Conservation (phyloP, 2,113 vertebrate genomes). For the Catharus fuscescens region DNA sequence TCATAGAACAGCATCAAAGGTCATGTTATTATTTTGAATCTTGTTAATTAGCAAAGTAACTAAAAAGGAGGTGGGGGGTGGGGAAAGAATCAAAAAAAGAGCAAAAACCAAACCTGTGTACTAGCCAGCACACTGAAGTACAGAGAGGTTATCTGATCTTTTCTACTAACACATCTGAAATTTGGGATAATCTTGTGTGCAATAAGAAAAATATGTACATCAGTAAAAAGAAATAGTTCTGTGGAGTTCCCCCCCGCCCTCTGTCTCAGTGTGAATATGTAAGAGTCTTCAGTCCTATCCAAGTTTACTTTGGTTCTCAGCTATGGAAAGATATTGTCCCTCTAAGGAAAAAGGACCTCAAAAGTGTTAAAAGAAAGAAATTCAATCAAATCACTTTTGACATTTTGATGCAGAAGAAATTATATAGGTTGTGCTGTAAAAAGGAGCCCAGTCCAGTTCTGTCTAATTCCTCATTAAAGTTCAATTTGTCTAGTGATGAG, state of each 20-base stretch:
- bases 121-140: neutral
- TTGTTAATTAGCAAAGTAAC: slow-evolving; percentile 16
- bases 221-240: neutral
- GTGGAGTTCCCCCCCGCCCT: neutral
- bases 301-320: neutral
- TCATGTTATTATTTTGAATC: slow-evolving; percentile 10
- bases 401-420: neutral
- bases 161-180: neutral
- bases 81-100: neutral
- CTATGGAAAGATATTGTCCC: neutral
- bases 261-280: neutral
- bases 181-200: neutral
- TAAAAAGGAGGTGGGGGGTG: neutral
- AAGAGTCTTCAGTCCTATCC: neutral
- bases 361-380: neutral
- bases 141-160: neutral
- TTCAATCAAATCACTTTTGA: neutral
- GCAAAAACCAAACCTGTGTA: neutral
- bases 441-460: neutral
- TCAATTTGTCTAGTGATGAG: neutral
- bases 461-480: slow-evolving; percentile 9
- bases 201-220: neutral
- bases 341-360: neutral
- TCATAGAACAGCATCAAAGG: neutral
- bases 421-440: neutral